Base-by-base conservation (phyloP, 1,140 invertebrate species). In the Ctenoplectra terminalis region DNA sequence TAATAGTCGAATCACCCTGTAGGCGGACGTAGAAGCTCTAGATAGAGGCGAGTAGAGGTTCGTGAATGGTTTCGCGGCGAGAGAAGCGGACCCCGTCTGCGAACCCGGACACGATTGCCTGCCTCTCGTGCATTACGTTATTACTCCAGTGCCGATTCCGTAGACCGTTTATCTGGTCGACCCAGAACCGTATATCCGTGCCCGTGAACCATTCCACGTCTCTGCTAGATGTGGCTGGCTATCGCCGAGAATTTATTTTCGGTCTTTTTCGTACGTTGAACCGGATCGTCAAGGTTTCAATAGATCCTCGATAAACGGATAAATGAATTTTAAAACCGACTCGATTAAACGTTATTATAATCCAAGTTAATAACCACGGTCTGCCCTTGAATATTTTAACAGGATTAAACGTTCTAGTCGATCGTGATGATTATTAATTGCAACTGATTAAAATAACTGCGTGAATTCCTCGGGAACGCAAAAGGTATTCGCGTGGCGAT, bases 41-140 rank as follows among this genome's bases (percentile, higher is more conserved):
- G 71, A 78, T 81, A 74, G 83, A 64, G 67, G 72, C 69, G 43
- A 56, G 26, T 48, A 26, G 79, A 78, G 81, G 78, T 85, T 89
- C 87, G 90, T 79, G 74, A 86, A 87, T 76, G 71, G 71, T 60
- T 84, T 52, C 66, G 75, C 61, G 64, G 74, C 20, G 66, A 81
- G 71, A 70, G 77, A 82, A 89, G 58, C 84, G 79, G 76, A 72
- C 23, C 37, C 63, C 34, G 85, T 82, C 84, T 87, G 82, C 85
- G 88, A 90, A 91, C 88, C 89, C 88, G 88, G 89, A 91, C 88
- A 79, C 82, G 58, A 83, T 58, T 31, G 52, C 7, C 71, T 52
- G 46, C 29, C 9, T 71, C 67, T 83, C 79, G 58, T 76, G 60
- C 74, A 80, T 85, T 85, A 75, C 83, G 74, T 83, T 82, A 75